Evolutionary conservation across 23 tunicate species (phyloP), one percentile per base, ranked within the genome.

Genomic region (Diplosoma virens): DNA sequence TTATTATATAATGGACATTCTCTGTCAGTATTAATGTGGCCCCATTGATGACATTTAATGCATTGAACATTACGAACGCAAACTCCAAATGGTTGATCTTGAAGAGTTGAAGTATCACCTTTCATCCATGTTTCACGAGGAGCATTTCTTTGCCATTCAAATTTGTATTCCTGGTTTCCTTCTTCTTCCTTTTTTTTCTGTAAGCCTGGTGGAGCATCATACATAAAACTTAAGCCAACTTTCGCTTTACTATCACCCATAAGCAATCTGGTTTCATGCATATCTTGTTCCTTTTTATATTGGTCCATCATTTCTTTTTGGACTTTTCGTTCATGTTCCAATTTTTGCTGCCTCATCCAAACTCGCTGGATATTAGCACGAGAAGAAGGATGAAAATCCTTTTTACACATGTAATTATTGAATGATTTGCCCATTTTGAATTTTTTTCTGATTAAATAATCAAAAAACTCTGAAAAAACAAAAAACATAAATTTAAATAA

Each of bases 371-470:
- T 94, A 78, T 94, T 94, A 48, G 88, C 95, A 33, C 86, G 59
- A 37, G 99, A 87, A 18, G 95, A 74, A 53, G 99, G 99, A 87
- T 94, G 99, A 59, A 94, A 94, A 79, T 87, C 94, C 91, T 94
- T 94, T 45, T 94, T 94, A 61, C 99, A 94, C 99, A 94, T 94
- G 79, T 87, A 94, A 59, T 94, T 94, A 75, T 94, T 84, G 61
- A 71, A 94, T 29, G 99, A 94, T 59, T 94, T 94, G 41, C 99
- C 99, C 99, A 94, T 94, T n/a, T n/a, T n/a, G n/a, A n/a, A n/a
- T n/a, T n/a, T n/a, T n/a, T n/a, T n/a, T n/a, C n/a, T n/a, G n/a
- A n/a, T n/a, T n/a, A n/a, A n/a, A n/a, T n/a, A n/a, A n/a, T n/a
- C n/a, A n/a, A n/a, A n/a, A n/a, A n/a, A n/a, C n/a, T n/a, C n/a